phyloP scores from a whole-genome alignment of 2,113 vertebrate genomes.

The Atherinomorus stipes region DNA sequence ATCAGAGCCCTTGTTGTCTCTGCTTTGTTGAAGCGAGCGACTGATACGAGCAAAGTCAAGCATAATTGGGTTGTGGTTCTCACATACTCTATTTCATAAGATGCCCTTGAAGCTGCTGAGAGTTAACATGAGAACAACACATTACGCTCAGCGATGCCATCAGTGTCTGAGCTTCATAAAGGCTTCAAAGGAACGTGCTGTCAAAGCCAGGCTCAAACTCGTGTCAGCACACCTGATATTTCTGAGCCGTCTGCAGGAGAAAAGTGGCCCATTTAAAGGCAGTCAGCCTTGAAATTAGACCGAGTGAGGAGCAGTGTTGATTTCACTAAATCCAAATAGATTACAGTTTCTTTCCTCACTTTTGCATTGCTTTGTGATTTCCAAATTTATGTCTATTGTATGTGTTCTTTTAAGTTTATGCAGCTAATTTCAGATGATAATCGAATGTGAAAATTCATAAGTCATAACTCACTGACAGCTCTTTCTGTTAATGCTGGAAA shows the following conservation, averaged over 20 bases:
- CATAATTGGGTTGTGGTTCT: slow-evolving; percentile 46
- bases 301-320: slow-evolving; percentile 56
- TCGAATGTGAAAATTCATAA: slow-evolving; percentile 16
- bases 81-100: slow-evolving; percentile 19
- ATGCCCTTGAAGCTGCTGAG: slow-evolving; percentile 30
- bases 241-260: slow-evolving; percentile 40
- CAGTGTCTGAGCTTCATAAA: slow-evolving; percentile 39
- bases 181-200: slow-evolving; percentile 26
- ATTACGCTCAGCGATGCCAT: slow-evolving; percentile 40
- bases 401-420: slow-evolving; percentile 6
- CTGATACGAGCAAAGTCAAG: slow-evolving; percentile 48
- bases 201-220: slow-evolving; percentile 43
- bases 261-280: slow-evolving; percentile 64
- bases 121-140: slow-evolving; percentile 32
- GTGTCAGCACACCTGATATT: slow-evolving; percentile 56
- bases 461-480: slow-evolving; percentile 19
- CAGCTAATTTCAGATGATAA: slow-evolving; percentile 10
- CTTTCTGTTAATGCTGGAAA: slow-evolving; percentile 8
- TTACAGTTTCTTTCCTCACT: slow-evolving; percentile 40
- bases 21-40: slow-evolving; percentile 17
- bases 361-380: slow-evolving; percentile 30
- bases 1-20: slow-evolving; percentile 39
- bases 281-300: slow-evolving; percentile 75
- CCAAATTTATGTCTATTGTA: slow-evolving; percentile 30
- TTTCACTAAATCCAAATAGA: slow-evolving; percentile 68